Conservation (phyloP, 1,140 invertebrate genomes). For the Sesamia nonagrioides region DNA sequence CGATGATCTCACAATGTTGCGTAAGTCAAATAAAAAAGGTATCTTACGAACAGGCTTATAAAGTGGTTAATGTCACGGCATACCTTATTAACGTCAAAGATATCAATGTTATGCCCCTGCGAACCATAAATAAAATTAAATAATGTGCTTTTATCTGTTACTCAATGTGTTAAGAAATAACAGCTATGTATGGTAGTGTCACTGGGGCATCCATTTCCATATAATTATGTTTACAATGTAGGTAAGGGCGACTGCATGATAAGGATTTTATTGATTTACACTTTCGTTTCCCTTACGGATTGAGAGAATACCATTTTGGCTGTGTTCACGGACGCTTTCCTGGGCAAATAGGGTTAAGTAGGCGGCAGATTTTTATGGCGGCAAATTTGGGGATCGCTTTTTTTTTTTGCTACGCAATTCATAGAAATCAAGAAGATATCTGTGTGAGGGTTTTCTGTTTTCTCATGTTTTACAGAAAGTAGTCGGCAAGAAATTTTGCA, state of each 20-base stretch:
- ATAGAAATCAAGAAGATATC: too few relatives aligned
- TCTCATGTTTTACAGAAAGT: too few relatives aligned
- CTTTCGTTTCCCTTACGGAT: background rate
- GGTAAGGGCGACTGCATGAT: background rate
- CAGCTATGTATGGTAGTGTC: constrained; percentile 41
- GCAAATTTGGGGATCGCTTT: too few relatives aligned
- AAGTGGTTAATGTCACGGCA: constrained; percentile 24
- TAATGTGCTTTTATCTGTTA: constrained; percentile 41
- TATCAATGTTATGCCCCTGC: constrained; percentile 41
- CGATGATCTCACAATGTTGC: constrained; percentile 68
- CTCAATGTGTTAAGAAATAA: constrained; percentile 41
- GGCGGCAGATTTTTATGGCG: too few relatives aligned
- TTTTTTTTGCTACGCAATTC: too few relatives aligned
- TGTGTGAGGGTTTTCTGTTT: too few relatives aligned
- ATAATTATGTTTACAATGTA: background rate
- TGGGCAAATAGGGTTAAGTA: too few relatives aligned
- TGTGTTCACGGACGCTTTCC: background rate
- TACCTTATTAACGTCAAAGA: constrained; percentile 41
- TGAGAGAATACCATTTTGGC: background rate
- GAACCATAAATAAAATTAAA: constrained; percentile 33
- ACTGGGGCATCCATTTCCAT: constrained; percentile 17
- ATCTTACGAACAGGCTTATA: constrained; percentile 22
- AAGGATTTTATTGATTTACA: constrained; percentile 2
- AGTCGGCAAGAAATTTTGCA: too few relatives aligned
- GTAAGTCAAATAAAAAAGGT: constrained; percentile 53